These are phyloP conservation scores for Urocolius indicus DNA, from an alignment of 2,113 vertebrate species.

Conservation along the genomic window DNA sequence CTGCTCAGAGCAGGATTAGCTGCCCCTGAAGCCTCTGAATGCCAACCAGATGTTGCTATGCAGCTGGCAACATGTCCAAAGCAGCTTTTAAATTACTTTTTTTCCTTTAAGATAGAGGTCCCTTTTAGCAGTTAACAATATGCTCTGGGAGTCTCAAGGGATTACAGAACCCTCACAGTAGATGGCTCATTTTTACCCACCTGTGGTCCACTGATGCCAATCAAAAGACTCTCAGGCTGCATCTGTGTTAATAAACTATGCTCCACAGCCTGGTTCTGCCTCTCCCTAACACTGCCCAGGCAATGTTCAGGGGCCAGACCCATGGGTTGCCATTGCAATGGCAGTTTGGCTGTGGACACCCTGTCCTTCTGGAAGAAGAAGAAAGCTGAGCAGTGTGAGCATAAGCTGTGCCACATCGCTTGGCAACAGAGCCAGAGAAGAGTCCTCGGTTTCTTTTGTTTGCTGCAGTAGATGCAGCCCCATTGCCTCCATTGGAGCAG, in stretches of 20 bases:
- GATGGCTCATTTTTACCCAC: constrained; percentile 54
- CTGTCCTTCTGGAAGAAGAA: background rate
- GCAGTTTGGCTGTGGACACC: background rate
- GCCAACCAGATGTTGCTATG: constrained; percentile 60
- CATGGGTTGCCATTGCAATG: background rate
- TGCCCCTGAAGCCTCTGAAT: constrained; percentile 57
- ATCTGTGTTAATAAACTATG: background rate
- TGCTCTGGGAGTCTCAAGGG: constrained; percentile 1
- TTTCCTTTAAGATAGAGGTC: constrained; percentile 29
- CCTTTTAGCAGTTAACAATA: background rate
- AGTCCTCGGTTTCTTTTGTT: background rate
- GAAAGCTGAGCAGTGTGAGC: background rate
- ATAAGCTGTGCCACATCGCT: background rate
- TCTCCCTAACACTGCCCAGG: background rate
- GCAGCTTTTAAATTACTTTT: constrained; percentile 56
- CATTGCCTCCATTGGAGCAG: background rate
- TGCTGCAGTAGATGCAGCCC: background rate
- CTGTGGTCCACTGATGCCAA: background rate
- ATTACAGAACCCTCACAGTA: constrained; percentile 13
- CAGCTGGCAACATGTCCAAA: constrained; percentile 60
- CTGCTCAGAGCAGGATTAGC: constrained; percentile 61
- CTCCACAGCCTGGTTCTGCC: background rate
- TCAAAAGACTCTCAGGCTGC: background rate
- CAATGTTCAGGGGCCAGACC: background rate
- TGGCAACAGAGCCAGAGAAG: background rate